phyloP scores from a whole-genome alignment of 2,113 vertebrate genomes.

The Ceyx cyanopectus region DNA sequence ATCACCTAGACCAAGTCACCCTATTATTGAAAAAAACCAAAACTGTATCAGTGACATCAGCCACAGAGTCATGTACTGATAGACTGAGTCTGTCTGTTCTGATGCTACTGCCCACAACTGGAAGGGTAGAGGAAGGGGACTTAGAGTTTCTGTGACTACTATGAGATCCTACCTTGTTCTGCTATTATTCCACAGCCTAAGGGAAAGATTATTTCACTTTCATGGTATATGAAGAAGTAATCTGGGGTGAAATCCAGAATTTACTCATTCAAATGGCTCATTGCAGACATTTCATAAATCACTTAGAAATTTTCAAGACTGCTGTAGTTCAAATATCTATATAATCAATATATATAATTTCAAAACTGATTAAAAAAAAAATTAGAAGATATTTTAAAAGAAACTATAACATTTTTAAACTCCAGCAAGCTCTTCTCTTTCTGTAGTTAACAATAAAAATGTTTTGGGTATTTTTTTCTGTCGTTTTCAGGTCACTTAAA shows the following conservation, averaged over 20 bases:
- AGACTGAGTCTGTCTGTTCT: neutral
- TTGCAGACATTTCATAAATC: neutral
- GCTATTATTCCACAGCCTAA: neutral
- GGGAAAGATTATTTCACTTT: neutral
- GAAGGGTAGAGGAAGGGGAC: neutral
- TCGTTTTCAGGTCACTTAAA: neutral
- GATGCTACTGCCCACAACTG: fast-evolving
- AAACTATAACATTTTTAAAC: neutral
- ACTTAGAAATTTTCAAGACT: neutral
- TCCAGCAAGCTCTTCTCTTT: neutral
- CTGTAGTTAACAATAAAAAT: neutral
- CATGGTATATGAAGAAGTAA: neutral
- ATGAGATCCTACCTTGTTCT: neutral
- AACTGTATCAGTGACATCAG: neutral
- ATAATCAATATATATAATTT: neutral
- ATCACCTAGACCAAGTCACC: too few relatives aligned
- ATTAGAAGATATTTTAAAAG: neutral
- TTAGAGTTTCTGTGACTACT: neutral
- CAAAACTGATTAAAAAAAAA: neutral
- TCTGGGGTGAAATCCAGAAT: neutral
- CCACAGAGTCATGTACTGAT: too few relatives aligned
- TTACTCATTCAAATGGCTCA: neutral
- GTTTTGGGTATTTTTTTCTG: neutral
- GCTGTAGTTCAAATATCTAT: neutral
- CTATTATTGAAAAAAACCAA: neutral